phyloP scores from a whole-genome alignment of 2,888 invertebrate species.

The Cephalotes varians region DNA sequence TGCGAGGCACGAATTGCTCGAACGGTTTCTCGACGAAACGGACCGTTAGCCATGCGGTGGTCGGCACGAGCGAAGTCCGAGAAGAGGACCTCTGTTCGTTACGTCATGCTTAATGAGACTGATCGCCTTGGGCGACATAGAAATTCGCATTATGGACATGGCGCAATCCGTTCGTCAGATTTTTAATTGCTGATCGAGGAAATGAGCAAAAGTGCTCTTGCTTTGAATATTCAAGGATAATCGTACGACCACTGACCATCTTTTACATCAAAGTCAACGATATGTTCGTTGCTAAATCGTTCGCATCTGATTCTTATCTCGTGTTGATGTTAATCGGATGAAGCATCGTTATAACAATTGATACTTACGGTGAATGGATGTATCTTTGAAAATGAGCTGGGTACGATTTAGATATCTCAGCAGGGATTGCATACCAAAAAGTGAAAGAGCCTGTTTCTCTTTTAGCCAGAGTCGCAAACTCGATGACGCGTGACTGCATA shows the following conservation, averaged over 20 bases:
- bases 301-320: background rate
- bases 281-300: background rate
- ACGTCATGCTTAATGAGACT: slow-evolving; percentile 38
- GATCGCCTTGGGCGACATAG: slow-evolving; percentile 38
- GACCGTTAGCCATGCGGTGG: slow-evolving; percentile 46
- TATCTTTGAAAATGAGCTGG: slow-evolving; percentile 15
- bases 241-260: background rate
- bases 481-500: slow-evolving; percentile 65
- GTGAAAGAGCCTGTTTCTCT: slow-evolving; percentile 28
- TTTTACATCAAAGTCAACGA: background rate
- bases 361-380: background rate
- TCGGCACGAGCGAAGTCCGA: slow-evolving; percentile 34
- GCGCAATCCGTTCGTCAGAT: slow-evolving; percentile 26
- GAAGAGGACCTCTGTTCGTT: slow-evolving; percentile 4
- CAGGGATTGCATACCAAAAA: slow-evolving; percentile 2
- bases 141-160: slow-evolving; percentile 40
- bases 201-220: slow-evolving; percentile 4
- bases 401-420: background rate
- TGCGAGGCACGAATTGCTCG: slow-evolving; percentile 12
- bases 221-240: background rate
- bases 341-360: background rate
- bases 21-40: slow-evolving; percentile 11
- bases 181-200: slow-evolving; percentile 1
- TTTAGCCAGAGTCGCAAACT: slow-evolving; percentile 45
- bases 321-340: background rate